Evolutionary conservation across 2,113 vertebrate genomes (phyloP), one percentile per base, ranked within the genome.

Genomic region (Hippopotamus amphibius): DNA sequence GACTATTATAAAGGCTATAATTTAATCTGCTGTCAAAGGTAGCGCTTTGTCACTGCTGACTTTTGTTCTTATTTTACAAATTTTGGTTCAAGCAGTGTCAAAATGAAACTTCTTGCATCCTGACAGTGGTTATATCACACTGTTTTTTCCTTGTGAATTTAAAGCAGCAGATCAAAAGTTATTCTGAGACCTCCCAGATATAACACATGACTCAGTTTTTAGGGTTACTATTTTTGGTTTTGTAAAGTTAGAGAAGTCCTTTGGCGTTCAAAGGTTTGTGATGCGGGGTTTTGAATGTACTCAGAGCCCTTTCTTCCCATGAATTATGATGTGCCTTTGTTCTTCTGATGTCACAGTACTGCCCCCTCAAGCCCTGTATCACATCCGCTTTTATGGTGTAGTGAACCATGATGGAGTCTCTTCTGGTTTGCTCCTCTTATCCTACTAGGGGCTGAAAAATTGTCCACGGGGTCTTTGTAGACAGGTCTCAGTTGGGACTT

Each of bases 141-240:
- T 97, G 59, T 97, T 98, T 97, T 98, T 98, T 98, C 97, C 97
- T 97, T 97, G 93, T 95, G 94, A 96, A 97, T 98, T 98, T 98
- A 97, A 97, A 98, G 95, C 94, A 97, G 82, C 94, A 97, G 95
- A 98, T 98, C 97, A 98, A 97, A 98, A 97, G 82, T 96, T 98
- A 98, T 90, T 97, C 93, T 93, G 98, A 98, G 88, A 97, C 88
- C 96, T 97, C 96, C 97, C 97, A 98, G 97, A 98, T 98, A 98
- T 97, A 97, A 97, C 97, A 98, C 97, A 98, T 98, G 37, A 37
- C 97, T 98, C 94, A 91, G 97, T 98, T 98, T 95, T 98, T 96
- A 97, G 95, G 97, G 96, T 97, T 98, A 97, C 97, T 98, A 93
- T 97, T 98, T 98, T 98, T 88, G 95, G 85, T 97, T 90, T 97